Evolutionary conservation across 2,797 vertebrate genomes (phyloP), one percentile per base, ranked within the genome.

Genomic region (Limosa lapponica): DNA sequence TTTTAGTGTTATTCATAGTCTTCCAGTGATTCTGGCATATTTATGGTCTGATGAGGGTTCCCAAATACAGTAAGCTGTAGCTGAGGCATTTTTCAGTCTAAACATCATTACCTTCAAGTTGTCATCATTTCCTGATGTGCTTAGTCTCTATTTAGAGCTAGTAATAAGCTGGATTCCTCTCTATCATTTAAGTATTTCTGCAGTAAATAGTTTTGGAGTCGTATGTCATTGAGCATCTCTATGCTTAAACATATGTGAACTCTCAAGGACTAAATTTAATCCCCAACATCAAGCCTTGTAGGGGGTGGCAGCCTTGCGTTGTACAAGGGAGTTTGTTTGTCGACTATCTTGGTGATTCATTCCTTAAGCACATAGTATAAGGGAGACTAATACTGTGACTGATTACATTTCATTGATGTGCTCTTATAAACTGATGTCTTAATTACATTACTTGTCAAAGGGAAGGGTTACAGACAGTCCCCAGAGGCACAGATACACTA

Each of bases 31-130:
- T 89, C 44, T 87, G 82, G 54, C 93, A 55, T 86, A 86, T 83
- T 91, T 91, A 39, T 81, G 27, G 22, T 71, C 66, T 93, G 65
- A 81, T 3, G 13, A 16, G 54, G 8, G 36, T 78, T 95, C 37
- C 34, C 67, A 75, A 71, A 58, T 44, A 43, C 52, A 88, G 39
- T 55, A 32, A 89, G 19, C 39, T 80, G 51, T 4, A 2, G 15
- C 74, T 86, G 49, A 82, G 51, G n/a, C 25, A 37, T 86, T 91
- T 91, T 93, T 82, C 84, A 79, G 81, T 89, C 81, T 92, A 73
- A 95, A 86, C 34, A 72, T 81, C 69, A 91, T 93, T 89, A 81
- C 36, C 46, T 95, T 70, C 39, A 67, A 49, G 64, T 77, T 91
- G 61, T 81, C 87, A 66, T 90, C 2, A 0, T 90, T 95, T 90